Conservation (phyloP, 2,888 invertebrate species). For the Ophion ellenae region DNA sequence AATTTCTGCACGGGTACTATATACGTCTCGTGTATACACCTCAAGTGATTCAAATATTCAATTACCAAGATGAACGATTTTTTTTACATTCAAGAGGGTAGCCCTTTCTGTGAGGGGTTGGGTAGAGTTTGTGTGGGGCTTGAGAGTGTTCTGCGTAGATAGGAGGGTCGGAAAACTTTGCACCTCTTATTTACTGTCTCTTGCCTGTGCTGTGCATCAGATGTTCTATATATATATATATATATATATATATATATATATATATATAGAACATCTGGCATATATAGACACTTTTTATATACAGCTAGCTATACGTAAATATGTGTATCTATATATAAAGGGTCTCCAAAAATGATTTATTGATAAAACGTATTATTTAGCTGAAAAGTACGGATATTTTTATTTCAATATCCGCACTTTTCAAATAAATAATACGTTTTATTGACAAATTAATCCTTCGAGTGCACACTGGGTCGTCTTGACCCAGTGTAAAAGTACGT, state of each 20-base stretch:
- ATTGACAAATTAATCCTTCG: no score
- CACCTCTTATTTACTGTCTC: constrained; percentile 61
- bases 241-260: background rate
- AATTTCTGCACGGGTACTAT: background rate
- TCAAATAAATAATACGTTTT: no score
- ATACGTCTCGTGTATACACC: constrained; percentile 1
- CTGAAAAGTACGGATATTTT: no score
- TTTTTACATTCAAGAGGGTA: constrained; percentile 49
- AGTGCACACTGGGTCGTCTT: no score
- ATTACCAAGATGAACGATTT: constrained; percentile 55
- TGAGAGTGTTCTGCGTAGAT: constrained; percentile 59
- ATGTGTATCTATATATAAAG: no score
- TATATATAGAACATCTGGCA: background rate
- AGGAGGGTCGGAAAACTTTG: constrained; percentile 62
- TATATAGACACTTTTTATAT: constrained; percentile 5
- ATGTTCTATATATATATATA: constrained; percentile 1
- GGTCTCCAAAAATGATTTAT: no score
- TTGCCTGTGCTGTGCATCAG: constrained; percentile 30
- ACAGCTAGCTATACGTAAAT: background rate
- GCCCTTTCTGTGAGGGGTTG: background rate
- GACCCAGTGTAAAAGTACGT: no score
- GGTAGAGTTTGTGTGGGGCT: constrained; percentile 23
- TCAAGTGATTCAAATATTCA: constrained; percentile 61
- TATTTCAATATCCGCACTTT: no score
- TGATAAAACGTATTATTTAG: no score